Evolutionary conservation across 2,797 vertebrate species (phyloP).

Genomic region (Rhadinocentrus ornatus): DNA sequence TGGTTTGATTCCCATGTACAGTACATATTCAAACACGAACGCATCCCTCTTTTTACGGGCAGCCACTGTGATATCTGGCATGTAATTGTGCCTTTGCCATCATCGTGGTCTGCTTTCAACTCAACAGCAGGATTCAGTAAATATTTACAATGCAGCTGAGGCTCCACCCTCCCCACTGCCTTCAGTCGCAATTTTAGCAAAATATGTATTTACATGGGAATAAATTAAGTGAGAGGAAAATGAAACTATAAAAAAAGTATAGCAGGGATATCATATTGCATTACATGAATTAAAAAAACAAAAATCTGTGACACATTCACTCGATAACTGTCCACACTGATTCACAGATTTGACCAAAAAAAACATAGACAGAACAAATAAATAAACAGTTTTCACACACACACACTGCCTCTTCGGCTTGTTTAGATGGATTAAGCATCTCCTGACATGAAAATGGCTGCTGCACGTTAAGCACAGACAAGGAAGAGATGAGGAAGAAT

Average conservation of each 20-base stretch:
- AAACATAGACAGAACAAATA: slow-evolving; percentile 81
- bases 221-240: slow-evolving; percentile 75
- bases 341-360: slow-evolving; percentile 73
- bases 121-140: slow-evolving; percentile 58
- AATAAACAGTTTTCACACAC: slow-evolving; percentile 65
- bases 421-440: slow-evolving; percentile 52
- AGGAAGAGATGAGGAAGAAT: slow-evolving; percentile 37
- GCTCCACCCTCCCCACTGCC: slow-evolving; percentile 35
- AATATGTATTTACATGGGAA: slow-evolving; percentile 81
- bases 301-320: slow-evolving; percentile 62
- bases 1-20: slow-evolving; percentile 60
- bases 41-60: slow-evolving; percentile 41
- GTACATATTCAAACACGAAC: slow-evolving; percentile 51
- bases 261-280: slow-evolving; percentile 72
- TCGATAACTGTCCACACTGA: slow-evolving; percentile 64
- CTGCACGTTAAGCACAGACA: slow-evolving; percentile 64
- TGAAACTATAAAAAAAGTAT: slow-evolving; percentile 74
- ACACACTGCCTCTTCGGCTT: slow-evolving; percentile 54
- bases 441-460: slow-evolving; percentile 55
- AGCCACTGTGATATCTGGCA: slow-evolving; percentile 34
- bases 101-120: slow-evolving; percentile 50
- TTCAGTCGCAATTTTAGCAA: slow-evolving; percentile 69
- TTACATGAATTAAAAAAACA: slow-evolving; percentile 76
- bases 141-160: slow-evolving; percentile 78
- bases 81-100: slow-evolving; percentile 54